Percentiles rank a stretch among this genome's conserved stretches.
phyloP scores from a whole-genome alignment of 2,888 invertebrate species.

The Operophtera brumata region DNA sequence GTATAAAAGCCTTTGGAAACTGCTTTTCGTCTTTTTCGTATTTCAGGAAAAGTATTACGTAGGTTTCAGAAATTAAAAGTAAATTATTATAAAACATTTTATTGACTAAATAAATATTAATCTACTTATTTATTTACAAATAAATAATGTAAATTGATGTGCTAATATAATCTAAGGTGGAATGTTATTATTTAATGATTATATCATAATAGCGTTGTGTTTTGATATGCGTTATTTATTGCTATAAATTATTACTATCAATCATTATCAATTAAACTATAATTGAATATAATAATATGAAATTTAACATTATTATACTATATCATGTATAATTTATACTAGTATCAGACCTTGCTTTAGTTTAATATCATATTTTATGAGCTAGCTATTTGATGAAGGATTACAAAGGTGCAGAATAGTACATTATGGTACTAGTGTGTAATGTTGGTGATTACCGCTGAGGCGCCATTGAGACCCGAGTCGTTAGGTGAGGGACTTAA shows the following conservation, averaged over 20 bases:
- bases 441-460: too few relatives aligned
- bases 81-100: conserved; percentile 28
- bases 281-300: conserved; percentile 3
- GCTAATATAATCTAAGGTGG: conserved; percentile 21
- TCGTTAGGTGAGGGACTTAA: too few relatives aligned
- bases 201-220: conserved; percentile 21
- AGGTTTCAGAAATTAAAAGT: not conserved
- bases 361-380: not conserved
- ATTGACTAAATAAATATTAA: conserved; percentile 55
- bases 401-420: conserved; percentile 1
- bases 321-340: conserved; percentile 9
- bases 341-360: conserved; percentile 10
- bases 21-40: too few relatives aligned
- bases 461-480: too few relatives aligned
- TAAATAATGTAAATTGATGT: conserved; percentile 46
- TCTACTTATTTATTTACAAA: conserved; percentile 46
- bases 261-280: not conserved
- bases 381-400: not conserved
- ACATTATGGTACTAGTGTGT: too few relatives aligned
- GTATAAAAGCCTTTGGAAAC: too few relatives aligned
- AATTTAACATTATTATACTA: conserved; percentile 4
- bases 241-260: conserved; percentile 7
- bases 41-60: too few relatives aligned
- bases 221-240: conserved; percentile 30
- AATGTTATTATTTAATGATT: conserved; percentile 31